Evolutionary conservation across 92 coral and sea anemone genomes (phyloP).

Genomic region (Zoanthus gigantus): DNA sequence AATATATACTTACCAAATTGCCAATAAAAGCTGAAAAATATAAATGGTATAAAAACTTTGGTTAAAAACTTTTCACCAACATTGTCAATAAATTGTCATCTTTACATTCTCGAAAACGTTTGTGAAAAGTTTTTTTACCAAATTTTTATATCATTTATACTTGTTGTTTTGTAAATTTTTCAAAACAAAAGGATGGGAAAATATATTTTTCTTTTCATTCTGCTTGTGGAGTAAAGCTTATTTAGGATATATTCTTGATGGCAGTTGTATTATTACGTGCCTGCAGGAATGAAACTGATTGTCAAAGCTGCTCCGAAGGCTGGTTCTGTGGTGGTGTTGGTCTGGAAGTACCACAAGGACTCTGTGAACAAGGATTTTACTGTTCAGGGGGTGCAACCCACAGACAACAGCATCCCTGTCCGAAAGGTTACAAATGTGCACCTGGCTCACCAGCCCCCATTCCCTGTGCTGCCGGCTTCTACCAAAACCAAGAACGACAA

Average conservation of each 20-base stretch:
- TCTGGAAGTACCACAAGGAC: conserved; percentile 76
- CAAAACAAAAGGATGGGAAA: neutral
- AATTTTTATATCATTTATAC: too few relatives aligned
- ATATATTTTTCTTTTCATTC: neutral
- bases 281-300: conserved; percentile 88
- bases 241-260: neutral
- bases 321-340: conserved; percentile 97
- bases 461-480: conserved; percentile 89
- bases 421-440: conserved; percentile 81
- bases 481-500: conserved; percentile 77
- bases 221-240: neutral
- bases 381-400: conserved; percentile 84
- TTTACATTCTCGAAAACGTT: too few relatives aligned
- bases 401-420: conserved; percentile 75
- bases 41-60: too few relatives aligned
- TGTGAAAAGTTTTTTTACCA: too few relatives aligned
- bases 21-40: too few relatives aligned
- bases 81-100: too few relatives aligned
- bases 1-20: too few relatives aligned
- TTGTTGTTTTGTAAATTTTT: neutral
- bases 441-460: conserved; percentile 82
- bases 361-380: conserved; percentile 86
- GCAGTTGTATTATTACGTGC: neutral
- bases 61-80: too few relatives aligned
- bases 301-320: conserved; percentile 89